Evolutionary conservation across 1,140 invertebrate genomes (phyloP), one percentile per base, ranked within the genome.

Genomic region (Belonocnema kinseyi): DNA sequence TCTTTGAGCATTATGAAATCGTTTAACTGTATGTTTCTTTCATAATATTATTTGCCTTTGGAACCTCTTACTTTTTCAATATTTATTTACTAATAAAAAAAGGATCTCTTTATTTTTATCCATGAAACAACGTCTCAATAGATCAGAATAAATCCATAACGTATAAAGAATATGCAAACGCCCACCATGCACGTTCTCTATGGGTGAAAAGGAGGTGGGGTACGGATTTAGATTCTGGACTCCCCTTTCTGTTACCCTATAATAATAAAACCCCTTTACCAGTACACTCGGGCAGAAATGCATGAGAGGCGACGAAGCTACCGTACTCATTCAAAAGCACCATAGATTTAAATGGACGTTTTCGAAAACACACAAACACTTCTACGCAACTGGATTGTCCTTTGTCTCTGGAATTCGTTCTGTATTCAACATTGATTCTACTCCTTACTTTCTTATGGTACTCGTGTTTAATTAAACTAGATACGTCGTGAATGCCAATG

Each of bases 291-390:
- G 61, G 61, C 61, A 40, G n/a, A 66, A 46, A 66, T 7, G 14
- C 61, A 66, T 14, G 61, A 66, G 61, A 66, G 61, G 61, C 61
- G 61, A 66, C 40, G 61, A 66, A 66, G 61, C 61, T 40, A 66
- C 33, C 61, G 82, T 78, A 73, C 81, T 81, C 78, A 81, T 76
- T 66, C 74, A 80, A 77, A n/a, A 40, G 61, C n/a, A 66, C 54
- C 33, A 74, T 33, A 74, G 70, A 80, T 77, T 80, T 84, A 87
- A 87, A 88, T 87, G 85, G 85, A 82, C 85, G 83, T 87, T 89
- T 88, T 89, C 78, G 75, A 85, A 85, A 85, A 88, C 76, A 79
- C 71, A 72, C 50, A 75, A 83, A 74, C 50, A 73, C 61, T 76
- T 75, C 80, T 78, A 79, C 73, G 80, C 77, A 77, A 81, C 82